Conservation (phyloP, 2,888 invertebrate species). For the Mycalesis mineus region DNA sequence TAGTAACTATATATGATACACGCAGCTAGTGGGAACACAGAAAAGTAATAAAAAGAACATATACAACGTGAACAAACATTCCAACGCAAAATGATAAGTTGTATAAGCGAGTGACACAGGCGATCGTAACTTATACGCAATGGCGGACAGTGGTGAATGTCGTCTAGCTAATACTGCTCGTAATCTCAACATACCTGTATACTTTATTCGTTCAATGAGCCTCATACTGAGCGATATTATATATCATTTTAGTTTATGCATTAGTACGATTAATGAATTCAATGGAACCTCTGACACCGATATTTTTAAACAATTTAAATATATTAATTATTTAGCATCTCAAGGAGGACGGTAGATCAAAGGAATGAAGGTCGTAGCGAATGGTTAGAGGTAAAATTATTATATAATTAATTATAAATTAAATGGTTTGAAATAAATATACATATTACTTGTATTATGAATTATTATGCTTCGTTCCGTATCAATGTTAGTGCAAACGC, state of each 20-base stretch:
- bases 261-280: neutral
- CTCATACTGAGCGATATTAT: neutral
- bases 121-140: too few relatives aligned
- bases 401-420: conserved; percentile 44
- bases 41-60: neutral
- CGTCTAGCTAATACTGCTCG: too few relatives aligned
- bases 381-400: conserved; percentile 48
- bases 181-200: neutral
- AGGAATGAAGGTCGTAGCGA: conserved; percentile 48
- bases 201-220: neutral
- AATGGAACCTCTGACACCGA: neutral
- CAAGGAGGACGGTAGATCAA: conserved; percentile 22
- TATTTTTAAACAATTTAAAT: neutral
- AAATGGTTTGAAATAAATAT: conserved; percentile 35
- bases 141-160: too few relatives aligned
- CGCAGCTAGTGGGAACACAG: conserved; percentile 15
- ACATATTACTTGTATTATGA: conserved; percentile 19
- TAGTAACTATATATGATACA: too few relatives aligned
- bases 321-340: neutral
- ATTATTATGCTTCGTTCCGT: conserved; percentile 2
- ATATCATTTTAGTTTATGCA: too few relatives aligned
- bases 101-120: conserved; percentile 13
- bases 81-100: conserved; percentile 17
- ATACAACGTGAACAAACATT: conserved; percentile 18
- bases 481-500: conserved; percentile 51